phyloP scores from a whole-genome alignment of 2,113 vertebrate species.

The Plecturocebus donacophilus region DNA sequence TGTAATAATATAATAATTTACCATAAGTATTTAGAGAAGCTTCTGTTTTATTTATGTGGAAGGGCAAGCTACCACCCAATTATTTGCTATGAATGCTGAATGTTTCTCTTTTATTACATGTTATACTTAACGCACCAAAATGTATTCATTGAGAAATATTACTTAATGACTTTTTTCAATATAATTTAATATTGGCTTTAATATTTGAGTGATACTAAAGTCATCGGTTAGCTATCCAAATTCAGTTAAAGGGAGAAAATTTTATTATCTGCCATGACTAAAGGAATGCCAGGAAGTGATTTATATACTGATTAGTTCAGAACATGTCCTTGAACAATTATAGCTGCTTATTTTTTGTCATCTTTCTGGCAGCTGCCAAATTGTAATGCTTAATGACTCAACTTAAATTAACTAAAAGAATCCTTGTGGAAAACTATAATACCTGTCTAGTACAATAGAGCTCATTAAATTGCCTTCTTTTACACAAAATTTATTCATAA shows the following conservation, averaged over 20 bases:
- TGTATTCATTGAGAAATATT: conserved; percentile 3
- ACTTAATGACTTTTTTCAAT: conserved; percentile 5
- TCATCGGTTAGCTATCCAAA: background rate
- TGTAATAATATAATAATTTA: background rate
- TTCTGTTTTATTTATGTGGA: background rate
- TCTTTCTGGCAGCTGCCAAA: conserved; percentile 70
- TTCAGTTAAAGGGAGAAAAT: background rate
- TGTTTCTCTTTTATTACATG: background rate
- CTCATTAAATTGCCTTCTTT: conserved; percentile 58
- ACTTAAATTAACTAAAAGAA: conserved; percentile 72
- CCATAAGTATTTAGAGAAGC: background rate
- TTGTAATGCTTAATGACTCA: conserved; percentile 66
- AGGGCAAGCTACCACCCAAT: background rate
- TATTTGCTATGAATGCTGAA: background rate
- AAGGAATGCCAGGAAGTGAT: conserved; percentile 3
- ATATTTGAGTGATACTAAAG: conserved; percentile 32
- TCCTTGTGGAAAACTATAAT: conserved; percentile 64
- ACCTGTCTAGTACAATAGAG: conserved; percentile 7
- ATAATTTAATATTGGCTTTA: background rate
- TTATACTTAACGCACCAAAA: background rate
- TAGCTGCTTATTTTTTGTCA: conserved; percentile 61
- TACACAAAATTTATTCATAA: conserved; percentile 42
- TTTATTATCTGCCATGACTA: background rate
- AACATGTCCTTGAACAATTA: conserved; percentile 55
- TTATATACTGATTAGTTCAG: background rate